Conservation (phyloP, 2,113 vertebrate species). For the Amia ocellicauda region DNA sequence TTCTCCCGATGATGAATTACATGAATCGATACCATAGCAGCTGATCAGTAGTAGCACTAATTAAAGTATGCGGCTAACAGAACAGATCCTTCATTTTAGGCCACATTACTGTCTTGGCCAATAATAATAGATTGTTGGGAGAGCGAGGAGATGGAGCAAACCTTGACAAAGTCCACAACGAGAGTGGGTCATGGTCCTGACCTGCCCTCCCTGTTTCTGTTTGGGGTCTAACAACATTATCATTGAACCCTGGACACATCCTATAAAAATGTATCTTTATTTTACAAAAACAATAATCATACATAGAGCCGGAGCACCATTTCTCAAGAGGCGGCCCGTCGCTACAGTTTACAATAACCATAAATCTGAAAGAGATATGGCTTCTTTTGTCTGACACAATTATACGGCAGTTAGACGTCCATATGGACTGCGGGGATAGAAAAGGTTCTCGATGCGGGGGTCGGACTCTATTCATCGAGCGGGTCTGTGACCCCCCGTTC, state of each 20-base stretch:
- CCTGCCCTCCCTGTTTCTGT: slow-evolving; percentile 43
- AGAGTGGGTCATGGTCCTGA: slow-evolving; percentile 41
- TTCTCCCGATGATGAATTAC: slow-evolving; percentile 67
- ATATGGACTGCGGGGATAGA: slow-evolving; percentile 19
- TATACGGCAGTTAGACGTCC: slow-evolving; percentile 29
- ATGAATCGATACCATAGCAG: slow-evolving; percentile 70
- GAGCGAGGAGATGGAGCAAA: slow-evolving; percentile 30
- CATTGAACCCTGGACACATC: slow-evolving; percentile 60
- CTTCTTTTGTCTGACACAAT: slow-evolving; percentile 31
- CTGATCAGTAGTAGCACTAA: slow-evolving; percentile 70
- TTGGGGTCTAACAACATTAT: slow-evolving; percentile 69
- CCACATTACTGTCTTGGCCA: slow-evolving; percentile 73
- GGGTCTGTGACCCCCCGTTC: neutral
- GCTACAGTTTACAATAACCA: slow-evolving; percentile 59
- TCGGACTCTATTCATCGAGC: neutral
- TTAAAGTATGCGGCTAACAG: slow-evolving; percentile 71
- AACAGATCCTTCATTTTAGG: slow-evolving; percentile 63
- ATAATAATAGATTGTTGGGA: slow-evolving; percentile 74
- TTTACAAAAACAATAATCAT: slow-evolving; percentile 65
- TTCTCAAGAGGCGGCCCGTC: slow-evolving; percentile 52
- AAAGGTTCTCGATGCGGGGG: neutral
- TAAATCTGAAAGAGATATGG: slow-evolving; percentile 50
- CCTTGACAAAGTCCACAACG: slow-evolving; percentile 38
- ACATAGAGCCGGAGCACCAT: slow-evolving; percentile 64
- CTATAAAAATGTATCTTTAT: slow-evolving; percentile 66